Evolutionary conservation across 2,888 invertebrate species (phyloP).

Genomic region (Drosophila merina): DNA sequence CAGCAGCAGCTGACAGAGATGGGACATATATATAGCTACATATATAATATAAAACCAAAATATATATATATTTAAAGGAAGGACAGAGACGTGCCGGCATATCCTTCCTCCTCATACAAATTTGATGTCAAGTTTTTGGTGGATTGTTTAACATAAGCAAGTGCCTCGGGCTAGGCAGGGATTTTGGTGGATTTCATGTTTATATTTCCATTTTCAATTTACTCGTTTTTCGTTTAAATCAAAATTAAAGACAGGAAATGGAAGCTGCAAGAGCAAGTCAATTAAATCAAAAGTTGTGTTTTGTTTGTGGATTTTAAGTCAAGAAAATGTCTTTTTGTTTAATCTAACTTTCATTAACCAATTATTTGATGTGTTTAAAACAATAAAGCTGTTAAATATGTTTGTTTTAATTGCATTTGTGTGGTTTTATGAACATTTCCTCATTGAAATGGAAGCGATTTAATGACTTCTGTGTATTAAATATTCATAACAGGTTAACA

Average conservation of each 20-base stretch:
- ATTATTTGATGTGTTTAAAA: neutral
- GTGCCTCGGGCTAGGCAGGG: conserved; percentile 17
- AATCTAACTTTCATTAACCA: no score
- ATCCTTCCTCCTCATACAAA: conserved; percentile 37
- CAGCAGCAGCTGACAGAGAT: conserved; percentile 43
- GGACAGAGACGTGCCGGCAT: neutral
- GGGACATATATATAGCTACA: conserved; percentile 5
- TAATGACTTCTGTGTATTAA: neutral
- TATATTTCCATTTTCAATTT: conserved; percentile 28
- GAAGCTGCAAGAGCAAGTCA: no score
- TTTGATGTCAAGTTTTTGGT: conserved; percentile 46
- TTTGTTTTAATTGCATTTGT: neutral
- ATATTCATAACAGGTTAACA: neutral
- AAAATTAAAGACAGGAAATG: neutral
- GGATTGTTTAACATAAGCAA: conserved; percentile 45
- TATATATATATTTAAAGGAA: neutral
- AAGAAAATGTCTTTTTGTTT: no score
- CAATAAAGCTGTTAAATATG: neutral
- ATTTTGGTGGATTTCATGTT: conserved; percentile 29
- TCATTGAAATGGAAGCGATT: neutral
- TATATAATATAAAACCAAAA: no score
- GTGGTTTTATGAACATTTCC: neutral
- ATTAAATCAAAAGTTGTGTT: no score
- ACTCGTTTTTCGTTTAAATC: neutral
- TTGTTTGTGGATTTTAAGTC: no score